Percentiles rank a stretch among this genome's conserved stretches.
phyloP scores from a whole-genome alignment of 2,888 invertebrate genomes.

The Parnassius orleans region DNA sequence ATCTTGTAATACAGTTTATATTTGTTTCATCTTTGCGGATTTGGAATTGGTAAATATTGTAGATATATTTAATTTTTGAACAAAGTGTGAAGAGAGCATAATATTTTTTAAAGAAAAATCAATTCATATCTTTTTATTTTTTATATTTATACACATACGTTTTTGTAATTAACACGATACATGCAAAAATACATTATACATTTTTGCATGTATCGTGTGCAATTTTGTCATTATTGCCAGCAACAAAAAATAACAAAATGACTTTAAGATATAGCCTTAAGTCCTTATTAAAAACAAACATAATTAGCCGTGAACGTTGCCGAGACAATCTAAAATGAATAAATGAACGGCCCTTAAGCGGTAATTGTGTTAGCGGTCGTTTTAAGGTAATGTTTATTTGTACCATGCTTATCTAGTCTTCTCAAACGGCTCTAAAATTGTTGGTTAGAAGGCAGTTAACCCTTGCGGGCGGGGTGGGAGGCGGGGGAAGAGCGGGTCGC shows the following conservation, averaged over 20 bases:
- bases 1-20: no score
- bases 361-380: constrained; percentile 61
- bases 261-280: constrained; percentile 13
- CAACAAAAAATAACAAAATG: constrained; percentile 1
- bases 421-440: constrained; percentile 74
- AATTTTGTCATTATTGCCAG: background rate
- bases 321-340: constrained; percentile 37
- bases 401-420: constrained; percentile 71
- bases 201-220: no score
- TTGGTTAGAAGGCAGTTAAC: constrained; percentile 76
- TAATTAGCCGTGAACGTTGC: constrained; percentile 33
- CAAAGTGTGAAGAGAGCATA: no score
- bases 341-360: constrained; percentile 47
- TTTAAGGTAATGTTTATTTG: constrained; percentile 74
- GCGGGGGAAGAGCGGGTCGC: constrained; percentile 51
- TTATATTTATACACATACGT: no score
- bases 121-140: no score
- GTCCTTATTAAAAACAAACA: constrained; percentile 32
- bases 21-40: no score
- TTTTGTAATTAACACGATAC: no score
- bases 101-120: no score
- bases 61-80: no score
- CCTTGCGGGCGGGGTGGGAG: constrained; percentile 62
- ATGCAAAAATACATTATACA: no score
- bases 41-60: no score